A percentile compares a stretch with the other conserved stretches of the same genome.
Evolutionary conservation across 2,888 invertebrate species (phyloP).

Genomic region (Piscicola geometra): DNA sequence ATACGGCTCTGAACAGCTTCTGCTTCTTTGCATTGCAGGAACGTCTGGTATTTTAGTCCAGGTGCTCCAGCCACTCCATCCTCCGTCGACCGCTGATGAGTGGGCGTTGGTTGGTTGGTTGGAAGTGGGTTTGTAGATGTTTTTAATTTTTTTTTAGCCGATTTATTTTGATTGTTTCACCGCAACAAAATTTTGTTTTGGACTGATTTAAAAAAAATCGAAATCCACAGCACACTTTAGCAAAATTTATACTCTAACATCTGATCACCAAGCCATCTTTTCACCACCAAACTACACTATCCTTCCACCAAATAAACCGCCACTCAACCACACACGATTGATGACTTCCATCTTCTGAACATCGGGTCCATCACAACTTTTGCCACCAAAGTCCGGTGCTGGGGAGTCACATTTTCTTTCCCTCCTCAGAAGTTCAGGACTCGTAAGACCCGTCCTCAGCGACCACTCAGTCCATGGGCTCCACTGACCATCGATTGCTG

Average conservation of each 20-base stretch:
- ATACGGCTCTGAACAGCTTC: slow-evolving; percentile 23
- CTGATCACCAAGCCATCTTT: too few species aligned
- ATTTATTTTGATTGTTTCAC: neutral
- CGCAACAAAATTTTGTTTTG: neutral
- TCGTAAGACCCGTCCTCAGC: slow-evolving; percentile 5
- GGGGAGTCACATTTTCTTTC: slow-evolving; percentile 52
- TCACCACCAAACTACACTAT: too few species aligned
- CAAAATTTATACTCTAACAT: too few species aligned
- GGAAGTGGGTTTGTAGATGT: neutral
- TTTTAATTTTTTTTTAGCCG: neutral
- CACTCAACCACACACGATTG: neutral
- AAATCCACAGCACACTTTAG: neutral
- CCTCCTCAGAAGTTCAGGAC: slow-evolving; percentile 47
- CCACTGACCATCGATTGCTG: slow-evolving; percentile 40
- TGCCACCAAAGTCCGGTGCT: slow-evolving; percentile 50
- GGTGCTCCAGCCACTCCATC: slow-evolving; percentile 17
- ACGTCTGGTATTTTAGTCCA: neutral
- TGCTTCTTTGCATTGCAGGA: slow-evolving; percentile 16
- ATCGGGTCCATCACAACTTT: slow-evolving; percentile 47
- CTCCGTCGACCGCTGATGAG: slow-evolving; percentile 20
- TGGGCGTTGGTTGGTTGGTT: neutral
- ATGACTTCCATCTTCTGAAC: slow-evolving; percentile 42
- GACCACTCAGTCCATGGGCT: slow-evolving; percentile 37
- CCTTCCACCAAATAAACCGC: too few species aligned
- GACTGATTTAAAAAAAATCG: neutral